These are phyloP conservation scores for Campopleginae sp. DNA, from an alignment of 2,888 invertebrate genomes.

Conservation along the genomic window DNA sequence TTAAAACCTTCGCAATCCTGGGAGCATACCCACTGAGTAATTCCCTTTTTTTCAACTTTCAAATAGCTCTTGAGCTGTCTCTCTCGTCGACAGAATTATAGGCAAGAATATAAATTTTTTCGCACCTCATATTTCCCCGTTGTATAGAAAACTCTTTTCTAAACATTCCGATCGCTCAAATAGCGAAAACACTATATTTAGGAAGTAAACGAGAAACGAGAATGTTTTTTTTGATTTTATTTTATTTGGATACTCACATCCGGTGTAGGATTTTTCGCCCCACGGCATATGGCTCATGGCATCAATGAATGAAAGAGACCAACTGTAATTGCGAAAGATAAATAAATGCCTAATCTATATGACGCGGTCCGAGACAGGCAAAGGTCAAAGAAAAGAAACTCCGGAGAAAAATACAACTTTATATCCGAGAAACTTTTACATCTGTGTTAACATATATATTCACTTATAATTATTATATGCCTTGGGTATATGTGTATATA, in stretches of 20 bases:
- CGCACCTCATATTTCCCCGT: background rate
- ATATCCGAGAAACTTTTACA: background rate
- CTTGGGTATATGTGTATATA: background rate
- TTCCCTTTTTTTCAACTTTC: background rate
- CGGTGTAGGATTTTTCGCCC: slow-evolving; percentile 33
- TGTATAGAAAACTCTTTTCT: background rate
- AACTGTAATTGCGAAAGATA: slow-evolving; percentile 41
- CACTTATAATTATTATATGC: background rate
- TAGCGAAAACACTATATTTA: background rate
- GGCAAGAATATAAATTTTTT: background rate
- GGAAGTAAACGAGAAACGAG: background rate
- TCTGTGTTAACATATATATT: background rate
- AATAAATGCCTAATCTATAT: slow-evolving; percentile 33
- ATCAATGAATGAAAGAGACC: slow-evolving; percentile 31
- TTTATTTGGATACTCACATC: slow-evolving; percentile 24
- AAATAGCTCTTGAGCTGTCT: background rate
- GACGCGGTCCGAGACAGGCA: slow-evolving; percentile 11
- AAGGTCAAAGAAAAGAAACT: slow-evolving; percentile 54
- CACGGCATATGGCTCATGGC: slow-evolving; percentile 36
- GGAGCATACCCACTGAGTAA: background rate
- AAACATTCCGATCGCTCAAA: slow-evolving; percentile 17
- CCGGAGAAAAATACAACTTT: slow-evolving; percentile 16
- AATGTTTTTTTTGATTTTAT: background rate
- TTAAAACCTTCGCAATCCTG: background rate
- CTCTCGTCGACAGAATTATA: background rate